Evolutionary conservation across 2,113 vertebrate species (phyloP).

Genomic region (Gobio gobio): DNA sequence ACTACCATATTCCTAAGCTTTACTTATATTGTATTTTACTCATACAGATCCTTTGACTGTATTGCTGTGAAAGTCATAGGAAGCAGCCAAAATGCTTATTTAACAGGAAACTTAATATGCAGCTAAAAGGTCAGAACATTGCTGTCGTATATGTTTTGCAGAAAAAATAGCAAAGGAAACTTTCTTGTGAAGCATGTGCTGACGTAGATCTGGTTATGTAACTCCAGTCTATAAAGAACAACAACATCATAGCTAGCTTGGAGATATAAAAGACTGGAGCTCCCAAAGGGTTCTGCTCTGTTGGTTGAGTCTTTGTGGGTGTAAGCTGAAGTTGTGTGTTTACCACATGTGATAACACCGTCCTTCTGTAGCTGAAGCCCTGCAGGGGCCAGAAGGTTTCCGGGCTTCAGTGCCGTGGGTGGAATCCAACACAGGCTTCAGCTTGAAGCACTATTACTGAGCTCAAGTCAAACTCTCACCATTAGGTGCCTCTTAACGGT

Average conservation of each 20-base stretch:
- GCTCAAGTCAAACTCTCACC: constrained; percentile 45
- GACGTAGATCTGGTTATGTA: constrained; percentile 46
- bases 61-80: neutral
- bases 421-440: constrained; percentile 41
- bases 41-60: neutral
- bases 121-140: constrained; percentile 11
- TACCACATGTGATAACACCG: constrained; percentile 20
- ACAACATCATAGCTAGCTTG: constrained; percentile 34
- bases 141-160: neutral
- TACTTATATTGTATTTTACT: neutral
- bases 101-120: neutral
- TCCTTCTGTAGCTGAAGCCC: constrained; percentile 29
- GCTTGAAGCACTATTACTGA: constrained; percentile 40
- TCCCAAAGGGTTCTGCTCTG: constrained; percentile 38
- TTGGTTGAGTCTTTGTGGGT: constrained; percentile 42
- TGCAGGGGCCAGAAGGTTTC: constrained; percentile 36
- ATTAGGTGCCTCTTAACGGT: constrained; percentile 54
- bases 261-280: constrained; percentile 43
- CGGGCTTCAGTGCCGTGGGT: constrained; percentile 42
- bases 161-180: constrained; percentile 32
- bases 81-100: neutral
- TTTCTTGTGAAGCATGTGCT: constrained; percentile 5
- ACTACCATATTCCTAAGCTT: neutral
- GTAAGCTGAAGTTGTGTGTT: constrained; percentile 49
- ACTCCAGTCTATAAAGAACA: constrained; percentile 9